These are phyloP conservation scores for Sterrhoptilus dennistouni DNA, from an alignment of 2,113 vertebrate species.

Conservation along the genomic window DNA sequence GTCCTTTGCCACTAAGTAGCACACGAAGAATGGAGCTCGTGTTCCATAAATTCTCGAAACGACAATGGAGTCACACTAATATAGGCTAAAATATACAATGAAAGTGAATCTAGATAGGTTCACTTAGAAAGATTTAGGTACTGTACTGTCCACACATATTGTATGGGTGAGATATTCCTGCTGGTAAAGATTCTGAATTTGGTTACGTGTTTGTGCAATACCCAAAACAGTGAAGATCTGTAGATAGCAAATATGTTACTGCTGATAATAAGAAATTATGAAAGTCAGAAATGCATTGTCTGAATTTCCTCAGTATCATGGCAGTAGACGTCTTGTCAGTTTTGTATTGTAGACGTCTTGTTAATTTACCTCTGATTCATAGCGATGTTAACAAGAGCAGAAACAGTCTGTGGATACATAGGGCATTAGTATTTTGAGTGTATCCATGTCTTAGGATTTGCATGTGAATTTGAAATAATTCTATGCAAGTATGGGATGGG, in stretches of 20 bases:
- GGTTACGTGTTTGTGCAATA: neutral
- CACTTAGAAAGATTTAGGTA: neutral
- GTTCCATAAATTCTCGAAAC: neutral
- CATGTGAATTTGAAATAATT: slow-evolving; percentile 80
- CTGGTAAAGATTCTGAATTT: neutral
- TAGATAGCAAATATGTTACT: neutral
- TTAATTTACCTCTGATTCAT: neutral
- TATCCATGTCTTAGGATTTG: slow-evolving; percentile 69
- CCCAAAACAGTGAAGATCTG: neutral
- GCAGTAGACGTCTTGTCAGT: neutral
- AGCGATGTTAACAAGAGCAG: neutral
- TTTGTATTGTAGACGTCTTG: neutral
- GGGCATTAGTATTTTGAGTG: slow-evolving; percentile 59
- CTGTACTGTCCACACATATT: neutral
- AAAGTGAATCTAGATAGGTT: neutral
- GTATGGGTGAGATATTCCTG: neutral
- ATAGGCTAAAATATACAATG: neutral
- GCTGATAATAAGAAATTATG: neutral
- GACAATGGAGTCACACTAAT: accelerated
- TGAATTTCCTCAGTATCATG: neutral
- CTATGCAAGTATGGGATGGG: slow-evolving; percentile 67
- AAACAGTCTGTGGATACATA: neutral
- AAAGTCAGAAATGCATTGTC: neutral
- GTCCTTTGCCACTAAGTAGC: neutral
- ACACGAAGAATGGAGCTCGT: neutral